Base-by-base conservation (phyloP, 2,113 vertebrate genomes). In the Leptocoma aspasia region DNA sequence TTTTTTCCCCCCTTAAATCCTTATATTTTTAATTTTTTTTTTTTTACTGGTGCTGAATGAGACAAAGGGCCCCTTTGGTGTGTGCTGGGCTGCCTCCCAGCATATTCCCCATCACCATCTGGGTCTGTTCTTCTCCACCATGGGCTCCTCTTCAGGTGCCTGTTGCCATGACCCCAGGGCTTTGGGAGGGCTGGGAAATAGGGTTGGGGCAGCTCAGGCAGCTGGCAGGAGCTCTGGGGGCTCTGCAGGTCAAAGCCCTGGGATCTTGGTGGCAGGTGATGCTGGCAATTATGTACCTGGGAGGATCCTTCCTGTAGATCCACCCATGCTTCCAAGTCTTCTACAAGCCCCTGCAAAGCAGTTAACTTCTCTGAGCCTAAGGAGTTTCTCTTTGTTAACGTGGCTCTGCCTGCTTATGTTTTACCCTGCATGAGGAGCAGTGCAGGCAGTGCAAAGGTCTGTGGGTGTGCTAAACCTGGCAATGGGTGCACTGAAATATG, bases 301-400 rank as follows among this genome's bases (percentile, higher is more conserved):
- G 17, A 49, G 37, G 26, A 13, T 45, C 57, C 77, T 72, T 64
- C 7, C 1, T 53, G 59, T 13, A 37, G 9, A 2, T 61, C 18
- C 5, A 7, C 6, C 16, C 12, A 0, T 13, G 14, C 31, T 33
- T 52, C 30, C 35, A 54, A 76, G n/a, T 16, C 22, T 71, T 31
- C 54, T 83, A 19, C 15, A 47, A 41, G 3, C 15, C 23, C 30
- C 30, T 45, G 45, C 28, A 61, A 57, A 78, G 22, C 19, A 37
- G 15, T 66, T 90, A 33, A 75, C 22, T 30, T 47, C 49, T 59
- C 53, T 1, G n/a, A 78, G 31, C 14, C 24, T 60, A 73, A 72
- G 0, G 6, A 73, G 19, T 1, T 0, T 17, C 4, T 64, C 23
- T 76, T 9, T 2, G 21, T 54, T 41, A 28, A 41, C 2, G 3